Evolutionary conservation across 2,113 vertebrate species (phyloP).

Genomic region (Marcusenius ussheri): DNA sequence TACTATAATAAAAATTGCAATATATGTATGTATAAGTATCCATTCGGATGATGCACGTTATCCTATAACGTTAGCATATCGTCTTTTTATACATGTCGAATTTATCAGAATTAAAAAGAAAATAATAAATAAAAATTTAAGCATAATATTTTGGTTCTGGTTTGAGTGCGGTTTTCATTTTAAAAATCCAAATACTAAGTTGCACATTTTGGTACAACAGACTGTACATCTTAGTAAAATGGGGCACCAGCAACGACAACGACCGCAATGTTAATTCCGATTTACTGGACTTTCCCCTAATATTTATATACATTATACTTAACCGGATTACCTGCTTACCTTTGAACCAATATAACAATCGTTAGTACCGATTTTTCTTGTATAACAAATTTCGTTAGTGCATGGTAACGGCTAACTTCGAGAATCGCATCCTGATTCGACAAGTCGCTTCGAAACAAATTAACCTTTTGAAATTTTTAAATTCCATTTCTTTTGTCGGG

Average conservation of each 20-base stretch:
- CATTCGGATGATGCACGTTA: not conserved
- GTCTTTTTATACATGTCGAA: not conserved
- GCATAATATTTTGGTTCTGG: not conserved
- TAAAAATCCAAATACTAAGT: not conserved
- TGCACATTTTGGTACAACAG: not conserved
- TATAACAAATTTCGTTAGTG: not conserved
- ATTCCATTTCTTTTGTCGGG: not conserved
- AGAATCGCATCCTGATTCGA: not conserved
- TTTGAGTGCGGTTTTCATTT: not conserved
- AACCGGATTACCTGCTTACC: not conserved
- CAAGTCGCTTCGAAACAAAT: not conserved
- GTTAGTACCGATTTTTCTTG: not conserved
- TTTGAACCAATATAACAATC: not conserved
- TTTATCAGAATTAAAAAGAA: not conserved
- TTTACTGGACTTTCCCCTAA: not conserved
- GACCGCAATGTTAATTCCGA: not conserved
- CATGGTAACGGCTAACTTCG: not conserved
- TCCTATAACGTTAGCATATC: not conserved
- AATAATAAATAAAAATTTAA: not conserved
- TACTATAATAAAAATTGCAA: not conserved
- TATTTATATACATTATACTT: not conserved
- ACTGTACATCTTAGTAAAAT: not conserved
- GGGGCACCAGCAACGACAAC: not conserved
- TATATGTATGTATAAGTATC: not conserved
- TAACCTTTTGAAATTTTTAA: not conserved